Evolutionary conservation across 2,888 invertebrate species (phyloP), one percentile per base, ranked within the genome.

Genomic region (Apoda limacodes): DNA sequence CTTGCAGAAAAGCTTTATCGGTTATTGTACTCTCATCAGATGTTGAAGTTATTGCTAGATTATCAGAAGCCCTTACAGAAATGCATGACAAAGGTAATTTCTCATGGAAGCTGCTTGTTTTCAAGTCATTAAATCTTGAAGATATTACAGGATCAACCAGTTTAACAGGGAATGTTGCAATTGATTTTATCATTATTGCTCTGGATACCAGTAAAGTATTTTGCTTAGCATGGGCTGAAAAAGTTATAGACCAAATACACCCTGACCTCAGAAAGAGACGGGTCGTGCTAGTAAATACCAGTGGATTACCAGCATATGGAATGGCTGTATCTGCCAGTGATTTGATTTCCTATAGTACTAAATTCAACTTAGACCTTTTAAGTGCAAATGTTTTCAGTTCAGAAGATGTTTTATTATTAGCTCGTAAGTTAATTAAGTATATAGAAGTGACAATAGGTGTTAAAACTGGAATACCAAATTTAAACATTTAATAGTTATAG

Each of bases 401-500:
- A 13, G 61, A 63, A 13, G 67, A 66, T 40, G 61, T 60, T 3
- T 21, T 39, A 3, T 60, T 56, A 37, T 46, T 81, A 24, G 76
- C 78, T 2, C 54, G 48, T 32, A 65, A 62, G 41, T 48, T 80
- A 15, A 38, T 80, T 3, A 70, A 62, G 40, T 74, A 74, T 35
- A 48, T 80, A 28, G 69, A 75, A 64, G 69, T 70, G 7, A 61
- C 70, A 23, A 23, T 75, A 39, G 81, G 81, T 46, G 45, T 66
- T 13, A 61, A 60, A 24, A 76, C 76, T 43, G 80, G 81, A 33
- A 59, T 81, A 35, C 81, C 81, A 13, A 76, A 76, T 51, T 30
- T 80, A 30, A 71, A 76, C 59, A 49, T 74, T 25, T 70, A 38
- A 64, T n/a, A n/a, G n/a, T n/a, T n/a, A n/a, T n/a, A n/a, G n/a